These are phyloP conservation scores for Rhynchopsitta pachyrhyncha DNA, from an alignment of 2,113 vertebrate species.

Conservation along the genomic window DNA sequence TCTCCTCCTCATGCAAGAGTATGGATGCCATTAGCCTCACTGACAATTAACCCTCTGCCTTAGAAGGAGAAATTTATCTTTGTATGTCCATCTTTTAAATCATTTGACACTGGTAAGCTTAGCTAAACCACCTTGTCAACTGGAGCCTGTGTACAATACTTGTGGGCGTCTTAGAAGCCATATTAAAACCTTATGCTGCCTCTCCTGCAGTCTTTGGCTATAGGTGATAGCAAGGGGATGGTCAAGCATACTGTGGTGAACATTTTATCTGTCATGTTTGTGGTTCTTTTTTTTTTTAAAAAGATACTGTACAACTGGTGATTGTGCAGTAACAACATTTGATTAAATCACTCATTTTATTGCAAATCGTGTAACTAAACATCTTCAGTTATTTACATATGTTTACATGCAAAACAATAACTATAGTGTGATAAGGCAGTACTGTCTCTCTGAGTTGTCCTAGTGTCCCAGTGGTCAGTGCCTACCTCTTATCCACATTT, in stretches of 20 bases:
- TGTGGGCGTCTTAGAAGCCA: not conserved
- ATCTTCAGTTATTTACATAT: not conserved
- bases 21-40: not conserved
- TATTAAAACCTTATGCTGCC: not conserved
- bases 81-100: not conserved
- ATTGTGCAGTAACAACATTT: not conserved
- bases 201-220: not conserved
- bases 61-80: not conserved
- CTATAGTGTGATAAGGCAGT: not conserved
- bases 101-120: not conserved
- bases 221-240: not conserved
- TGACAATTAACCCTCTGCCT: not conserved
- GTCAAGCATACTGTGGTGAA: not conserved
- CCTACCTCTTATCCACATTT: not conserved
- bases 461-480: not conserved
- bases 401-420: not conserved
- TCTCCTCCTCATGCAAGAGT: not conserved
- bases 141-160: not conserved
- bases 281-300: not conserved
- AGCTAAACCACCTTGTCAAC: not conserved
- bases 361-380: not conserved
- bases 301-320: not conserved
- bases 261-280: not conserved
- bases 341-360: not conserved
- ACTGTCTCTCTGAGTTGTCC: not conserved